A percentile compares a stretch with the other conserved stretches of the same genome.
Conservation (phyloP, 1,140 invertebrate species). For the Drosophila kanapiae region DNA sequence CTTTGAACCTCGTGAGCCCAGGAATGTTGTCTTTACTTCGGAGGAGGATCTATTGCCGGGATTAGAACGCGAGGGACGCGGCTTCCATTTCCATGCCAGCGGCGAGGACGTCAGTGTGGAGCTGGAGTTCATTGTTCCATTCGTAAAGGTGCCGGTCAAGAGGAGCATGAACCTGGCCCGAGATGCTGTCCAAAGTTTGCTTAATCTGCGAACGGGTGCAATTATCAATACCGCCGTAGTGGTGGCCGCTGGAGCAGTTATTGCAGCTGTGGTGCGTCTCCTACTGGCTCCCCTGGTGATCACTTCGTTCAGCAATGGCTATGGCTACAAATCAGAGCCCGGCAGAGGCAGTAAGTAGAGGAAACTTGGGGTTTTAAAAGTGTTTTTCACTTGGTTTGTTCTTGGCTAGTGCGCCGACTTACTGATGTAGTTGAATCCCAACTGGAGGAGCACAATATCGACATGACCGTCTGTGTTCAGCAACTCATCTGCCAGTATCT, state of each 20-base stretch:
- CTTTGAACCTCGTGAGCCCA: constrained; percentile 67
- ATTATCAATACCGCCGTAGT: constrained; percentile 64
- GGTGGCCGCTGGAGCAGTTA: constrained; percentile 67
- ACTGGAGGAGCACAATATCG: constrained; percentile 68
- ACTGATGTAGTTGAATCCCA: constrained; percentile 59
- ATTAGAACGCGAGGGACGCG: constrained; percentile 54
- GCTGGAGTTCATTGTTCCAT: constrained; percentile 77
- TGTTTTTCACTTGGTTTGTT: neutral
- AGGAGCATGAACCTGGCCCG: constrained; percentile 67
- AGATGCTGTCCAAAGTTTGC: constrained; percentile 51
- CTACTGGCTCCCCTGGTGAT: constrained; percentile 61
- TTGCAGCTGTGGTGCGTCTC: constrained; percentile 67
- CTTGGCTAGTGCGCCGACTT: constrained; percentile 51
- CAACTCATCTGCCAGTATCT: constrained; percentile 69
- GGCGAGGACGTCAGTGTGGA: constrained; percentile 73
- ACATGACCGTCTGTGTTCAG: constrained; percentile 65
- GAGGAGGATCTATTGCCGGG: neutral
- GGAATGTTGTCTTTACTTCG: neutral
- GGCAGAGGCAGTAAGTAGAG: constrained; percentile 57
- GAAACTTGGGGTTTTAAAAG: neutral
- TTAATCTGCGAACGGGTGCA: constrained; percentile 62
- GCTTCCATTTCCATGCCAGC: constrained; percentile 74
- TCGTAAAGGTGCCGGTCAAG: constrained; percentile 57
- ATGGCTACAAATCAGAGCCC: constrained; percentile 42
- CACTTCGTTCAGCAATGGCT: constrained; percentile 45